These are phyloP conservation scores for Gadopsis marmoratus DNA, from an alignment of 2,797 vertebrate genomes.

Conservation along the genomic window DNA sequence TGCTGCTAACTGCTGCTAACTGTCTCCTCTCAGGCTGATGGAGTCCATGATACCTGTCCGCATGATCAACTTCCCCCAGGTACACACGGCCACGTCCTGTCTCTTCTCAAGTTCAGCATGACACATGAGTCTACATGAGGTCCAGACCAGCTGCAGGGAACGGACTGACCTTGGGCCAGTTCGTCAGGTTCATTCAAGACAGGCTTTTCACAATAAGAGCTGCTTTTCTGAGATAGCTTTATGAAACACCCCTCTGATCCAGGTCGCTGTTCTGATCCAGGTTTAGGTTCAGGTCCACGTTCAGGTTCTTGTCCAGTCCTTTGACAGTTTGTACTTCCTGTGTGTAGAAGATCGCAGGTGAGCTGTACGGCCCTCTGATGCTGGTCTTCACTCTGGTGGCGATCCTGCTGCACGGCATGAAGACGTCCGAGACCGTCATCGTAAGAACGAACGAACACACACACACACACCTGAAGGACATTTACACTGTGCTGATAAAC, in stretches of 20 bases:
- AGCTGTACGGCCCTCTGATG: slow-evolving; percentile 98
- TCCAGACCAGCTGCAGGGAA: no score
- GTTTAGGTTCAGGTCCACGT: not conserved
- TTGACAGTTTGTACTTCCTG: slow-evolving; percentile 13
- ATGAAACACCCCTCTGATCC: not conserved
- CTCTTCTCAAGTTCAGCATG: not conserved
- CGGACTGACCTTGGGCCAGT: not conserved
- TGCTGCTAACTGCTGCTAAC: not conserved
- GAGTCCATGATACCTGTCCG: slow-evolving; percentile 96
- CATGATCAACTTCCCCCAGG: slow-evolving; percentile 97
- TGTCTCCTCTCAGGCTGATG: slow-evolving; percentile 85
- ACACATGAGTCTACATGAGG: not conserved
- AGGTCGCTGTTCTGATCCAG: not conserved
- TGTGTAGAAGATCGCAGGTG: slow-evolving; percentile 94
- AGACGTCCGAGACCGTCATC: slow-evolving; percentile 96
- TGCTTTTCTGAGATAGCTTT: not conserved
- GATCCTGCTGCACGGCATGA: slow-evolving; percentile 98
- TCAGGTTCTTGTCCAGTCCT: not conserved
- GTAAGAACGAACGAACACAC: slow-evolving; percentile 80
- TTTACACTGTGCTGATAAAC: not conserved
- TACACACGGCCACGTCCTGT: slow-evolving; percentile 60
- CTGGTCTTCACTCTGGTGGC: slow-evolving; percentile 97
- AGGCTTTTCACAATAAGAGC: not conserved
- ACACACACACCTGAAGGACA: not conserved
- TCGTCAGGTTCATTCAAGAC: not conserved